Evolutionary conservation across 2,888 invertebrate genomes (phyloP).

Genomic region (Byasa hedistus): DNA sequence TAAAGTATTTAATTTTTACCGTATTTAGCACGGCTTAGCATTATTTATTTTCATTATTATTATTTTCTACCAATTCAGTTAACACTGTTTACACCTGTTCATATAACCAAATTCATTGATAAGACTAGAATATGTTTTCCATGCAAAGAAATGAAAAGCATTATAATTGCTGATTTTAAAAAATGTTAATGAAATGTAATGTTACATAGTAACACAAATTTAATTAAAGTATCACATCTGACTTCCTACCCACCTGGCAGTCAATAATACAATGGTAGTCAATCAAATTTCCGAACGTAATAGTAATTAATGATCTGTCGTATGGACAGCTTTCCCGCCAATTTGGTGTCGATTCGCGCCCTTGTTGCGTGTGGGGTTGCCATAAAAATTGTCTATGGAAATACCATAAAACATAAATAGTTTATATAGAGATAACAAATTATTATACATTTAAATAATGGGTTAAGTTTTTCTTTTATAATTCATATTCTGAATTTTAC

Average conservation of each 20-base stretch:
- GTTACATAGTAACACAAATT: background rate
- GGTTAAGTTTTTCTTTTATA: no score
- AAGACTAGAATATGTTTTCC: no score
- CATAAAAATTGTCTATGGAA: background rate
- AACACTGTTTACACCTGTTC: no score
- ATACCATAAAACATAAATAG: background rate
- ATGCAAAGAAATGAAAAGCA: no score
- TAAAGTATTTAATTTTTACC: no score
- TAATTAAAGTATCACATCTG: background rate
- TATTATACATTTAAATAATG: background rate
- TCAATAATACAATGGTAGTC: slow-evolving; percentile 62
- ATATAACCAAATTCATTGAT: no score
- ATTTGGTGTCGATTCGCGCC: slow-evolving; percentile 66
- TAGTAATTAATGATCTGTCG: slow-evolving; percentile 75
- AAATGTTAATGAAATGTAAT: background rate
- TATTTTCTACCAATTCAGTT: no score
- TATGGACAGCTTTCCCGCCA: slow-evolving; percentile 70
- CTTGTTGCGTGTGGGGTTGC: slow-evolving; percentile 38
- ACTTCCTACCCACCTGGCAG: slow-evolving; percentile 52
- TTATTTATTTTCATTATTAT: no score
- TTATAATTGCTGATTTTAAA: background rate
- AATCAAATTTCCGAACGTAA: slow-evolving; percentile 64
- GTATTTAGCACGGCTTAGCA: no score
- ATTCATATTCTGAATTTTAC: no score
- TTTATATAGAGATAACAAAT: background rate